phyloP scores from a whole-genome alignment of 2,888 invertebrate species.

The Drosophila longiperda region DNA sequence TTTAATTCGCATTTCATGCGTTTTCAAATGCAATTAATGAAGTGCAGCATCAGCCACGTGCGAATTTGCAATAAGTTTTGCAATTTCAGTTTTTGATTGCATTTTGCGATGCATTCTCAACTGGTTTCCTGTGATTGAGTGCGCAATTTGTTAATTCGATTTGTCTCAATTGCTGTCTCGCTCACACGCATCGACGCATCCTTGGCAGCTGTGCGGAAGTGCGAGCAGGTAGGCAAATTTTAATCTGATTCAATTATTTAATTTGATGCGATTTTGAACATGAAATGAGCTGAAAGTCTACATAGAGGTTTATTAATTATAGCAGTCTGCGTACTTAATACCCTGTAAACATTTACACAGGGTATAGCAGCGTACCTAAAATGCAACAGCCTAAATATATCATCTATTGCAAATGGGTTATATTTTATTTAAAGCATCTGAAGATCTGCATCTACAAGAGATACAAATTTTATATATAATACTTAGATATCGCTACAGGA shows the following conservation, averaged over 20 bases:
- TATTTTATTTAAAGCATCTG: neutral
- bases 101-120: conserved; percentile 45
- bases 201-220: neutral
- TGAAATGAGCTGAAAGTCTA: conserved; percentile 38
- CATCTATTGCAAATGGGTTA: neutral
- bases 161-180: conserved; percentile 35
- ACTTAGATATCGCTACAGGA: neutral
- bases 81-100: conserved; percentile 65
- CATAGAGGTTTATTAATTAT: conserved; percentile 56
- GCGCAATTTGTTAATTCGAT: conserved; percentile 74
- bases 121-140: conserved; percentile 68
- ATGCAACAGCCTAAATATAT: neutral
- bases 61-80: conserved; percentile 46
- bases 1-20: neutral
- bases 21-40: conserved; percentile 56
- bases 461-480: neutral
- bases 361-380: neutral
- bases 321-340: conserved; percentile 11
- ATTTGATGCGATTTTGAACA: conserved; percentile 58
- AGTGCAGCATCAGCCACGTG: conserved; percentile 44
- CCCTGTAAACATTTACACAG: neutral
- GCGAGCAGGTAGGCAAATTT: conserved; percentile 46
- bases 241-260: conserved; percentile 77
- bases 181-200: neutral
- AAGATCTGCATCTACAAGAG: neutral